Percentiles rank a stretch among this genome's conserved stretches.
Evolutionary conservation across 2,113 vertebrate genomes (phyloP).

Genomic region (Rafetus swinhoei): DNA sequence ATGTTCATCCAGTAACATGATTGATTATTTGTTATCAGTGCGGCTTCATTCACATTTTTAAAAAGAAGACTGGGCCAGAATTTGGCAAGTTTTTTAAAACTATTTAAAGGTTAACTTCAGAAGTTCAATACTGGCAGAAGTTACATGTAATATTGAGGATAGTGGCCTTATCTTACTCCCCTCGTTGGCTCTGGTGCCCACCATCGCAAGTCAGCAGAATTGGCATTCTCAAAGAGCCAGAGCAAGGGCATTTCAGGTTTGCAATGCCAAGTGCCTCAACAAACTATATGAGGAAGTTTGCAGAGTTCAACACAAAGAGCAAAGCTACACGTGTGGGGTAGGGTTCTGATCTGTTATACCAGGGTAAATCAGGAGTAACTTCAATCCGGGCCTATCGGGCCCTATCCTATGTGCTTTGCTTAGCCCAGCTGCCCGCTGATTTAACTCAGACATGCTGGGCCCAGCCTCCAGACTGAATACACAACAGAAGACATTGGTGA

Average conservation of each 20-base stretch:
- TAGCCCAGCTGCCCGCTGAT: background rate
- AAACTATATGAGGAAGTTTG: background rate
- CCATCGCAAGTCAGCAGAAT: background rate
- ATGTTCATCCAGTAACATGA: constrained; percentile 14
- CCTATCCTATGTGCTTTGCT: background rate
- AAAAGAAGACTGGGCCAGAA: constrained; percentile 28
- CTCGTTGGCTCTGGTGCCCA: background rate
- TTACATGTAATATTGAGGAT: background rate
- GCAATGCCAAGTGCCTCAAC: background rate
- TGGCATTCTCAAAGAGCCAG: background rate
- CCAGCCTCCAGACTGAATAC: background rate
- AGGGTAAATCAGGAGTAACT: background rate
- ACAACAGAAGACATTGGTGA: background rate
- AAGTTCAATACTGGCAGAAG: background rate
- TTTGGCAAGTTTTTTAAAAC: constrained; percentile 37
- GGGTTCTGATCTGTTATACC: background rate
- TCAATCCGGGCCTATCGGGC: background rate
- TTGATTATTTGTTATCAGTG: constrained; percentile 39
- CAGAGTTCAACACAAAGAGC: background rate
- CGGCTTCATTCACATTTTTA: constrained; percentile 2
- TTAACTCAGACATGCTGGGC: background rate
- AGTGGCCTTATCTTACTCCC: background rate
- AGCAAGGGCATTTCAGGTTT: background rate
- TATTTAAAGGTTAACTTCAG: constrained; percentile 48
- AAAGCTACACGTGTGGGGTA: background rate